These are phyloP conservation scores for Clarias laeviceps DNA, from an alignment of 2,797 vertebrate genomes.

Conservation along the genomic window DNA sequence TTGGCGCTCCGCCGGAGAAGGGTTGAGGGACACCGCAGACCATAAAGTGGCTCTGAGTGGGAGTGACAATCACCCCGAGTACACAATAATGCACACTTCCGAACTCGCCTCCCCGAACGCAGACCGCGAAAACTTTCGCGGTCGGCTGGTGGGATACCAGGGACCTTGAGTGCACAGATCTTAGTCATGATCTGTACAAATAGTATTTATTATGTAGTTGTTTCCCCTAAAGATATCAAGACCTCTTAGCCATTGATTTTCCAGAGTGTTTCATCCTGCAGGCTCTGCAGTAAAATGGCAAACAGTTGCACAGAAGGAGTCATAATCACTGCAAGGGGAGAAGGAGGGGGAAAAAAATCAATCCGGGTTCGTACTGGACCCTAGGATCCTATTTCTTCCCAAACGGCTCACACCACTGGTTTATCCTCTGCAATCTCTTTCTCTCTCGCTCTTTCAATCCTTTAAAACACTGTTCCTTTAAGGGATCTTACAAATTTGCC, in stretches of 20 bases:
- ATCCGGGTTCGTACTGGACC: conserved; percentile 45
- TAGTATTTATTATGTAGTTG: conserved; percentile 55
- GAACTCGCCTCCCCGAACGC: background rate
- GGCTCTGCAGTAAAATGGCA: conserved; percentile 56
- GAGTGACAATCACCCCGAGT: conserved; percentile 32
- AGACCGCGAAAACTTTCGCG: conserved; percentile 17
- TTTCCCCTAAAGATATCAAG: conserved; percentile 43
- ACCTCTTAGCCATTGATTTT: conserved; percentile 58
- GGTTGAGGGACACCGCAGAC: conserved; percentile 34
- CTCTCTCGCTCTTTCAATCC: background rate
- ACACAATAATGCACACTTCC: background rate
- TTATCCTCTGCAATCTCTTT: conserved; percentile 40
- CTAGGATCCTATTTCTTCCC: conserved; percentile 52
- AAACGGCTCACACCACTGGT: conserved; percentile 41
- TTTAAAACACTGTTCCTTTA: conserved; percentile 8
- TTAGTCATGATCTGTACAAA: conserved; percentile 47
- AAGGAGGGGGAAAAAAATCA: conserved; percentile 42
- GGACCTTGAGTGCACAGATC: conserved; percentile 33
- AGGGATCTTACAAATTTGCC: conserved; percentile 13
- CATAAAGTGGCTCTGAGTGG: conserved; percentile 38
- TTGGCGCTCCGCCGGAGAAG: conserved; percentile 42
- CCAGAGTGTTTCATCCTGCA: conserved; percentile 44
- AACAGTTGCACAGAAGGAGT: conserved; percentile 39
- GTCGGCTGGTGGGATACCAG: conserved; percentile 1
- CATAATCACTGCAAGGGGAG: conserved; percentile 26